phyloP scores from a whole-genome alignment of 2,113 vertebrate genomes.

The Calyptomena viridis region DNA sequence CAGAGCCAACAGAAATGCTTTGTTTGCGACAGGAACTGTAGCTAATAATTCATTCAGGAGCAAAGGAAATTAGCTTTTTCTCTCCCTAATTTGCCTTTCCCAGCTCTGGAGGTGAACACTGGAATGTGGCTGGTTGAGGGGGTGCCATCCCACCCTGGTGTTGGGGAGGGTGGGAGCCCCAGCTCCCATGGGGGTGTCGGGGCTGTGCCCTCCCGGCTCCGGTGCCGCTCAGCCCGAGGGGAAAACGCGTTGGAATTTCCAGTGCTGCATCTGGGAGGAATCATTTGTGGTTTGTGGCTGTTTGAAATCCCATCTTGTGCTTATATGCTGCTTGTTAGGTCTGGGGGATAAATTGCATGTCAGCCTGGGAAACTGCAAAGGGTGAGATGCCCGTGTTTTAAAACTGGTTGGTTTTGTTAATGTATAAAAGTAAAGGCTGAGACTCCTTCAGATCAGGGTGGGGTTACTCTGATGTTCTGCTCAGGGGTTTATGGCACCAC shows the following conservation, averaged over 20 bases:
- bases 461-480: background rate
- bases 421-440: background rate
- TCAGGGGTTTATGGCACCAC: background rate
- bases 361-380: background rate
- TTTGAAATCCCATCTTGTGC: background rate
- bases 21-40: background rate
- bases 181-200: fast-evolving
- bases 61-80: background rate
- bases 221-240: fast-evolving
- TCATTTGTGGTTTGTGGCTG: background rate
- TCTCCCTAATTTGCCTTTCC: background rate
- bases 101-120: background rate
- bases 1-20: background rate
- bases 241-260: fast-evolving
- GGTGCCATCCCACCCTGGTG: fast-evolving
- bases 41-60: background rate
- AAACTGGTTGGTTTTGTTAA: background rate
- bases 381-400: background rate
- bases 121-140: background rate
- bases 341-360: fast-evolving
- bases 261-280: background rate
- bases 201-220: fast-evolving
- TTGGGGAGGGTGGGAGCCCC: background rate
- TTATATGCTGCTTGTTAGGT: background rate
- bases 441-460: background rate